A percentile compares a stretch with the other conserved stretches of the same genome.
Evolutionary conservation across 2,888 invertebrate genomes (phyloP).

Genomic region (Drosophila fungiperda): DNA sequence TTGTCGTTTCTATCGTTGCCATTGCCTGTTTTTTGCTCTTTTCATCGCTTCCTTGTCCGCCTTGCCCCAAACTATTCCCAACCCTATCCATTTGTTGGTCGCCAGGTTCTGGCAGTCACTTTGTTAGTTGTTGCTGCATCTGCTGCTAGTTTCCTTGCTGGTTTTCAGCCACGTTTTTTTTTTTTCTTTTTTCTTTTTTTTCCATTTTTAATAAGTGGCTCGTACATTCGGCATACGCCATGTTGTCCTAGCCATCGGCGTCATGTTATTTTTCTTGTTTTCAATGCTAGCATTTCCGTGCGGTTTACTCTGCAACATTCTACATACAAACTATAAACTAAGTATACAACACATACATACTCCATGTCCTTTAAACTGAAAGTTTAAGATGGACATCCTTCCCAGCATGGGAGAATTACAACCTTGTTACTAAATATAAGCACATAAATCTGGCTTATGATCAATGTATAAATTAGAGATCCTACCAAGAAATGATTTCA

Average conservation of each 20-base stretch:
- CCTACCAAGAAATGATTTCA: rapidly evolving
- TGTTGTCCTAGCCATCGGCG: slow-evolving; percentile 56
- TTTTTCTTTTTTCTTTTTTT: background rate
- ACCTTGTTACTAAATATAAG: background rate
- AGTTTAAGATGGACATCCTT: background rate
- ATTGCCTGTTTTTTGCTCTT: slow-evolving; percentile 31
- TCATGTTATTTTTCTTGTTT: slow-evolving; percentile 49
- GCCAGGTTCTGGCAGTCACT: slow-evolving; percentile 50
- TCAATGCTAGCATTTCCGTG: slow-evolving; percentile 37
- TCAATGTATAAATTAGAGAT: background rate
- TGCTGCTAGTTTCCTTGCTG: slow-evolving; percentile 36
- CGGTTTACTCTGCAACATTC: slow-evolving; percentile 31
- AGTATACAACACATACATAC: background rate
- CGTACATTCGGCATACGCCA: slow-evolving; percentile 66
- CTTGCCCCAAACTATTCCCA: slow-evolving; percentile 33
- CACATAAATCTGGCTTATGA: background rate
- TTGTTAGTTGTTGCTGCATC: slow-evolving; percentile 55
- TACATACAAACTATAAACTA: background rate
- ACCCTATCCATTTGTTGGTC: slow-evolving; percentile 57
- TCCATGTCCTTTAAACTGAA: background rate
- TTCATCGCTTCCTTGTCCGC: slow-evolving; percentile 40
- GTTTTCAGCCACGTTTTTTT: slow-evolving; percentile 36
- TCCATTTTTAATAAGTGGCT: slow-evolving; percentile 63
- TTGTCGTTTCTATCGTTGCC: slow-evolving; percentile 53
- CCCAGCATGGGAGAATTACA: background rate